phyloP scores from a whole-genome alignment of 2,888 invertebrate genomes.

The Drosophila macrospina region DNA sequence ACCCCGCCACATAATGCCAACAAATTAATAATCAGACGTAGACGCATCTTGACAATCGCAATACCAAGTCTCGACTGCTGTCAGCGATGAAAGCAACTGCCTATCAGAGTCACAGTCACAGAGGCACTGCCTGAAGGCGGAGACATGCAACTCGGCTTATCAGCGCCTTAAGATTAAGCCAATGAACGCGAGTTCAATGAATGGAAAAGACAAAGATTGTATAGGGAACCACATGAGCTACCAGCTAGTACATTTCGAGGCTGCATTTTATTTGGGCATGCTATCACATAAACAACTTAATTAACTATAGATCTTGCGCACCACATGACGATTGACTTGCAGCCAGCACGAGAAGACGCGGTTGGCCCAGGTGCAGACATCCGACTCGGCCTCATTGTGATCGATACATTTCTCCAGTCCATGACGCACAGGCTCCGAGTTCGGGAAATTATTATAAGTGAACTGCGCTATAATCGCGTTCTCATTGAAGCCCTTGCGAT shows the following conservation, averaged over 20 bases:
- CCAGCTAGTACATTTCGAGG: slow-evolving; percentile 15
- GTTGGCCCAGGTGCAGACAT: slow-evolving; percentile 82
- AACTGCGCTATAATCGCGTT: slow-evolving; percentile 79
- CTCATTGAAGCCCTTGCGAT: slow-evolving; percentile 77
- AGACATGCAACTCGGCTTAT: slow-evolving; percentile 58
- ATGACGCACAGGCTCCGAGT: slow-evolving; percentile 71
- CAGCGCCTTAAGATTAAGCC: slow-evolving; percentile 53
- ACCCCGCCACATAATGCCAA: slow-evolving; percentile 44
- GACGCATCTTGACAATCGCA: slow-evolving; percentile 57
- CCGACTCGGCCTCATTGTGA: slow-evolving; percentile 81
- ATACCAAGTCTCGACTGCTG: slow-evolving; percentile 66
- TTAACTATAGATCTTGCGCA: slow-evolving; percentile 71
- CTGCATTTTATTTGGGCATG: slow-evolving; percentile 1
- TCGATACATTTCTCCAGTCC: slow-evolving; percentile 84
- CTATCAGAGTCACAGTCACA: slow-evolving; percentile 9
- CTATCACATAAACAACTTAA: slow-evolving; percentile 50
- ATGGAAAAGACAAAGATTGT: slow-evolving; percentile 26
- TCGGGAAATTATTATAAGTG: slow-evolving; percentile 61
- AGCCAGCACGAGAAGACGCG: slow-evolving; percentile 84
- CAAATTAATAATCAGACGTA: slow-evolving; percentile 26
- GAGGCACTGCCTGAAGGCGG: neutral
- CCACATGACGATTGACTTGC: slow-evolving; percentile 78
- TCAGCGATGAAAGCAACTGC: neutral
- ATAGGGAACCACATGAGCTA: slow-evolving; percentile 4
- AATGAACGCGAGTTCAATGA: slow-evolving; percentile 63